These are phyloP conservation scores for Varroa destructor DNA, from an alignment of 1,140 invertebrate genomes.

Conservation along the genomic window DNA sequence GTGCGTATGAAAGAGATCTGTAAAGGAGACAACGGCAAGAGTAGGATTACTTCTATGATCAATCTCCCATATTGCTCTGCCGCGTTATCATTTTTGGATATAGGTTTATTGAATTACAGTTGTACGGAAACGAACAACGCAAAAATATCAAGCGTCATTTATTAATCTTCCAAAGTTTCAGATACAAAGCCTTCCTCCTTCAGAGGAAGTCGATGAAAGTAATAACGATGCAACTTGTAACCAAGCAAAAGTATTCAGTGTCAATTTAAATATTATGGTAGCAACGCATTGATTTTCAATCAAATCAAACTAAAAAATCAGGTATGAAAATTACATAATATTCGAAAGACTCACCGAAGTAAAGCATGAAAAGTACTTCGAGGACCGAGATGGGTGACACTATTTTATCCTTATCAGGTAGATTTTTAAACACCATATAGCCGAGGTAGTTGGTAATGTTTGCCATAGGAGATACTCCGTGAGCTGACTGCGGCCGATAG, in stretches of 20 bases:
- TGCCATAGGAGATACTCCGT: slow-evolving; percentile 1
- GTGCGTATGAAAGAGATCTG: too few species aligned
- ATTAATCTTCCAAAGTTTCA: too few species aligned
- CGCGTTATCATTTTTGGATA: too few species aligned
- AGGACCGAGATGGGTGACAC: slow-evolving; percentile 9
- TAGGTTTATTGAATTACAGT: too few species aligned
- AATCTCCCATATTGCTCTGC: too few species aligned
- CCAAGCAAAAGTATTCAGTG: neutral
- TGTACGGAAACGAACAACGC: too few species aligned
- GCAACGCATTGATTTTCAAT: neutral
- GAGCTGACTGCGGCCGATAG: neutral
- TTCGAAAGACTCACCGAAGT: slow-evolving; percentile 12
- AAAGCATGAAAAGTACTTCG: slow-evolving; percentile 19
- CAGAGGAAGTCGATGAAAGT: neutral
- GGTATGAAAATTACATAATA: neutral
- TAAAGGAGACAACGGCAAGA: too few species aligned
- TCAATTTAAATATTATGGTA: slow-evolving; percentile 7
- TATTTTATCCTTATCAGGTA: slow-evolving; percentile 16
- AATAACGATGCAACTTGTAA: neutral
- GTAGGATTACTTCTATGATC: too few species aligned
- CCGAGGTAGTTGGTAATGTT: slow-evolving; percentile 22
- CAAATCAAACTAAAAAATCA: neutral
- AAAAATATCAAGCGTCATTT: too few species aligned
- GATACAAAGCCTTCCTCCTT: neutral
- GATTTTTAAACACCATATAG: slow-evolving; percentile 10